Conservation (phyloP, 2,113 vertebrate genomes). For the Arothron firmamentum region DNA sequence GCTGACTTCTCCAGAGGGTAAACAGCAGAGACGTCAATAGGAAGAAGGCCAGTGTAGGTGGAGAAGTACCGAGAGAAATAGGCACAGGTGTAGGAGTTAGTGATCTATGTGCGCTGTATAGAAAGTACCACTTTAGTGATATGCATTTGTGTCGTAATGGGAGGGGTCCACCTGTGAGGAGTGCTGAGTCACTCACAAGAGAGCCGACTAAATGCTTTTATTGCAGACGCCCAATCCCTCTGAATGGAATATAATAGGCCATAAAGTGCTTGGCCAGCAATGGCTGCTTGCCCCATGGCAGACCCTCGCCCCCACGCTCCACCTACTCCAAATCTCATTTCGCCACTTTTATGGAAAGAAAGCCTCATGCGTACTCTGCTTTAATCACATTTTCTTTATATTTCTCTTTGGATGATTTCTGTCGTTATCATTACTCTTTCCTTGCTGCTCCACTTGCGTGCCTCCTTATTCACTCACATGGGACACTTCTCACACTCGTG, state of each 20-base stretch:
- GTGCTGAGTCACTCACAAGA: conserved; percentile 68
- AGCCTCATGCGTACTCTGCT: conserved; percentile 21
- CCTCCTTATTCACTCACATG: conserved; percentile 19
- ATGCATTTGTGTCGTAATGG: conserved; percentile 59
- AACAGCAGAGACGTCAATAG: conserved; percentile 20
- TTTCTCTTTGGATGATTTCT: conserved; percentile 6
- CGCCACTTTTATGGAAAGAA: conserved; percentile 59
- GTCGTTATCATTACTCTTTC: conserved; percentile 17
- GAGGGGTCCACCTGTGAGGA: conserved; percentile 60
- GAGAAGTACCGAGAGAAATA: not conserved
- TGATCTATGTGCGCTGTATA: conserved; percentile 29
- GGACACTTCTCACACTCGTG: conserved; percentile 25
- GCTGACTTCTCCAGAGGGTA: not conserved
- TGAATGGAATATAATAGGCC: conserved; percentile 71
- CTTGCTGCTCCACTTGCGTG: conserved; percentile 12
- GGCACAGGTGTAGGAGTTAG: conserved; percentile 32
- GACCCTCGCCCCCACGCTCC: conserved; percentile 43
- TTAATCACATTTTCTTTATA: conserved; percentile 40
- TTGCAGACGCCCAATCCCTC: conserved; percentile 63
- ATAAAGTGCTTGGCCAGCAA: conserved; percentile 67
- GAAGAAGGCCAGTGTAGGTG: conserved; percentile 5
- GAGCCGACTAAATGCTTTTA: conserved; percentile 68
- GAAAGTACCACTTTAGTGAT: conserved; percentile 57
- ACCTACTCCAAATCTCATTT: conserved; percentile 61
- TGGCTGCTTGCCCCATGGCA: conserved; percentile 58